Conservation (phyloP, 2,113 vertebrate genomes). For the Plecturocebus donacophilus region DNA sequence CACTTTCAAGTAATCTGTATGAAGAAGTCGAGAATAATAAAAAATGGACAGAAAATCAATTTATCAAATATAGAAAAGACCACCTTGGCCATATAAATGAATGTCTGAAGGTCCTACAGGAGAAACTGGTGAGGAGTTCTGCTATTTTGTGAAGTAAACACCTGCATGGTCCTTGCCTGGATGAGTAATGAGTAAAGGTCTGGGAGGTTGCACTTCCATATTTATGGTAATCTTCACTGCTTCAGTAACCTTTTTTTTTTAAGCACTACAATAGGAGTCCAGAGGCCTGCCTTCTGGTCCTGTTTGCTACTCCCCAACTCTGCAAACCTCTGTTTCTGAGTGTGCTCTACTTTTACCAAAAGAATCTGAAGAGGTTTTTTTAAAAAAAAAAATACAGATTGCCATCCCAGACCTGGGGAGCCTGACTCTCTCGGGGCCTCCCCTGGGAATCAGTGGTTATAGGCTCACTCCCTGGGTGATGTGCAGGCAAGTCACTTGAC, state of each 20-base stretch:
- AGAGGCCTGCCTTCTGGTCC: not conserved
- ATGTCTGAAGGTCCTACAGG: constrained; percentile 76
- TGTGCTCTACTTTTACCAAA: not conserved
- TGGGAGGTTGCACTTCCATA: not conserved
- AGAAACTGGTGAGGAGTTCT: constrained; percentile 84
- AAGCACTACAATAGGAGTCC: not conserved
- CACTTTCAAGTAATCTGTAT: constrained; percentile 79
- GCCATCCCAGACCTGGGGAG: not conserved
- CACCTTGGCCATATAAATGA: constrained; percentile 75
- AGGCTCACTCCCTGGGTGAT: not conserved
- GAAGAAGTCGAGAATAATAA: constrained; percentile 82
- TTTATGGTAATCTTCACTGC: fast-evolving
- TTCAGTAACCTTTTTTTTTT: not conserved
- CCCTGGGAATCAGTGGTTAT: not conserved
- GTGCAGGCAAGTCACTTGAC: not conserved
- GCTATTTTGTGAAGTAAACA: not conserved
- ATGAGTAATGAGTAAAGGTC: fast-evolving
- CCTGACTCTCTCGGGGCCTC: not conserved
- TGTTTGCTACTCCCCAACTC: not conserved
- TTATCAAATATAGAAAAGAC: constrained; percentile 77
- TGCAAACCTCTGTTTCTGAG: not conserved
- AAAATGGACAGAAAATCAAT: constrained; percentile 83
- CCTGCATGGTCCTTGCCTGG: fast-evolving
- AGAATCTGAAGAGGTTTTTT: not conserved
- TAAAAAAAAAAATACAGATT: not conserved